Evolutionary conservation across 2,888 invertebrate species (phyloP).

Genomic region (Zelleria hepariella): DNA sequence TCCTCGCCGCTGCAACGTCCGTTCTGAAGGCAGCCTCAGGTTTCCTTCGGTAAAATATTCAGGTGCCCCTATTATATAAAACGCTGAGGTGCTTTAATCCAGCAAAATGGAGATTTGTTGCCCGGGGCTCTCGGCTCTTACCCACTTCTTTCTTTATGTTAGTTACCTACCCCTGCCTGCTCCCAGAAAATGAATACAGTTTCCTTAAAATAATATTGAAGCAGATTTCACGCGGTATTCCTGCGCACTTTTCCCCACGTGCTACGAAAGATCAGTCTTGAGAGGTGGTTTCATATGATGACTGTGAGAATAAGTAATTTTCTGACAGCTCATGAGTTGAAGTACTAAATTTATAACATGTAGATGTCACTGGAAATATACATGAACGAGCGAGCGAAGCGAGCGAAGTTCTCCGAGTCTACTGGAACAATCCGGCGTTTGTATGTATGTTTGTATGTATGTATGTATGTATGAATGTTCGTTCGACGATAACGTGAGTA

Average conservation of each 20-base stretch:
- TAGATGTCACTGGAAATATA: no score
- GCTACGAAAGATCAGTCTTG: no score
- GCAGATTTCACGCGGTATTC: not conserved
- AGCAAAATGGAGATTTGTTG: conserved; percentile 54
- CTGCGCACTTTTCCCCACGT: not conserved
- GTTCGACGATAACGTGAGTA: no score
- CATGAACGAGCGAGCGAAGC: no score
- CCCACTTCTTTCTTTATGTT: conserved; percentile 33
- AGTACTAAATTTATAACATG: no score
- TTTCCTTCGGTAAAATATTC: conserved; percentile 38
- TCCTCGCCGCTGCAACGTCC: not conserved
- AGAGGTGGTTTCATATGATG: no score
- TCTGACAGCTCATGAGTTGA: no score
- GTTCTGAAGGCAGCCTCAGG: conserved; percentile 14
- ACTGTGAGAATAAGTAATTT: no score
- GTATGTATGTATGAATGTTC: no score
- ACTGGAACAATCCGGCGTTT: no score
- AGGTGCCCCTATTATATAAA: conserved; percentile 39
- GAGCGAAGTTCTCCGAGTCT: no score
- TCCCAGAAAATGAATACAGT: conserved; percentile 34
- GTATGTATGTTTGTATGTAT: no score
- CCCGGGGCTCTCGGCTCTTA: conserved; percentile 33
- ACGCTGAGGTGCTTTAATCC: conserved; percentile 50
- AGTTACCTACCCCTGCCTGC: conserved; percentile 24
- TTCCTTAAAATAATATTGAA: conserved; percentile 30